Base-by-base conservation (phyloP, 2,113 vertebrate species). In the Suncus etruscus region DNA sequence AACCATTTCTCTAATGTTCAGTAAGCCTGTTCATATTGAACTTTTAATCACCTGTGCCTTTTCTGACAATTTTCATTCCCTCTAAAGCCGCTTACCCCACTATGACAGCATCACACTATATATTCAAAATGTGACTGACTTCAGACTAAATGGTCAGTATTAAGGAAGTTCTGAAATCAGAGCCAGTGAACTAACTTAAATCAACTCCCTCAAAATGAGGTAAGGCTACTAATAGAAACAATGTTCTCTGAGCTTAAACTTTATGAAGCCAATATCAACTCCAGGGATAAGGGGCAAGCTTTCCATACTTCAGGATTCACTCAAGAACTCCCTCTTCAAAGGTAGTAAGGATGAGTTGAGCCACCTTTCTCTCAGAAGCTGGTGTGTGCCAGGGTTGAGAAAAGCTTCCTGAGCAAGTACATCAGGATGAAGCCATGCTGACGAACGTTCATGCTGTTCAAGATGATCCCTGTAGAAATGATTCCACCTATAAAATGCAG, bases 281-380 rank as follows among this genome's bases (percentile, higher is more conserved):
- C 85, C 65, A 83, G 77, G 83, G 92, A 58, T 65, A 95, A 83
- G 84, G 95, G 81, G 93, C 90, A 95, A 95, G 93, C 89, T 63
- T 87, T 94, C 94, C 91, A 84, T 86, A 78, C 65, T 92, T 94
- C 90, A 89, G 95, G 63, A 70, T 68, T 81, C 69, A 89, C 95
- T 94, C 87, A 91, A 92, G 95, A 96, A 10, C 66, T 89, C 58
- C 65, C 94, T 93, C 91, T 97, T 95, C 51, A 81, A 45, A 93
- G 86, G 94, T 58, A 89, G 75, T 27, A 89, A n/a, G 51, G n/a
- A 93, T 73, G 69, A 39, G 91, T 0, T 27, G 85, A 95, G 94
- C 96, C 84, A 94, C 94, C 93, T 90, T 61, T 91, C 93, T 91
- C 65, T 90, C 70, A 93, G 87, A 93, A 93, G 69, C 8, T 20